Base-by-base conservation (phyloP, 2,888 invertebrate species). In the Hoplodrina blanda region DNA sequence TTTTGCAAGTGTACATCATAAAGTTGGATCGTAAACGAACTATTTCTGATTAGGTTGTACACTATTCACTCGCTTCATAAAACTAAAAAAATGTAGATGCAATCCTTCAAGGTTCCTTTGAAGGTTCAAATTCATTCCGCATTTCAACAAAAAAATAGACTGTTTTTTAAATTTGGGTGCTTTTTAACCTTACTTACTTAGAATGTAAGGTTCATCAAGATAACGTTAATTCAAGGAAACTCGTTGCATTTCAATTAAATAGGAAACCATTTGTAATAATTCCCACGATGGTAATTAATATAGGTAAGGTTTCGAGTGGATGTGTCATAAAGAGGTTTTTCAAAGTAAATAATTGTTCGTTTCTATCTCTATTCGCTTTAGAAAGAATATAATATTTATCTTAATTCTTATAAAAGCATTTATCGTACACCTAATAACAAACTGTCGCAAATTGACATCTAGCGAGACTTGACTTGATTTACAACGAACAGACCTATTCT, bases 11-110 rank as follows among this genome's bases (percentile, higher is more conserved):
- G 82, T 87, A 82, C 85, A 87, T 81, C 89, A 90, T 93, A 93
- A 93, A 93, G 87, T 89, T 72, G 80, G 89, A 89, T 91, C 92
- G 91, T 92, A 93, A 93, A 92, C 89, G 85, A 88, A 91, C 89
- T 90, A 91, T 92, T 93, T 92, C 85, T 90, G 92, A 92, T 92
- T 89, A 91, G 85, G 84, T 89, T 87, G 78, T 86, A 68, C 69
- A 85, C 87, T 82, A 80, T 85, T 86, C 80, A 85, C 82, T 86
- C 74, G 79, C 78, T 81, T 77, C 73, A 74, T 79, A 82, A 80
- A 76, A 69, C 62, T 75, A 33, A 76, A 83, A 82, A 83, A 80
- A 80, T 67, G 71, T 74, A 81, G 81, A 78, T 80, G 69, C 74
- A 83, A 79, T 80, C 69, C 57, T 69, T 76, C 77, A 72, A 85